Percentiles rank a stretch among this genome's conserved stretches.
These are phyloP conservation scores for Sphaerodactylus townsendi DNA, from an alignment of 2,113 vertebrate species.

Conservation along the genomic window DNA sequence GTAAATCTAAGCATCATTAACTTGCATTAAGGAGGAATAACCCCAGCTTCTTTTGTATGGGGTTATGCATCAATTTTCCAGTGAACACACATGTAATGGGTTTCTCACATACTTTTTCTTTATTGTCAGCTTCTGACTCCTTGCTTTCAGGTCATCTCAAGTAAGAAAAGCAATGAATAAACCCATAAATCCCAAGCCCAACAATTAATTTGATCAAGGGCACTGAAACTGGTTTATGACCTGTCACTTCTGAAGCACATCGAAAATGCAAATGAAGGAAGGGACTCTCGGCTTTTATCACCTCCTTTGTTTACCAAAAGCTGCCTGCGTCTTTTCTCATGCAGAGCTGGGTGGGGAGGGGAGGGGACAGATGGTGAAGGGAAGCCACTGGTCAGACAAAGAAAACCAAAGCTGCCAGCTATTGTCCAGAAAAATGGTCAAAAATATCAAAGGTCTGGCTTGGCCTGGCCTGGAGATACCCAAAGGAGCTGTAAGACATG, in stretches of 20 bases:
- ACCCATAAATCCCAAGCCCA: constrained; percentile 30
- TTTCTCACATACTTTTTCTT: neutral
- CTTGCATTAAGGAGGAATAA: neutral
- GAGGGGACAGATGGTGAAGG: constrained; percentile 20
- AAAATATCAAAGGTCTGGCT: constrained; percentile 8
- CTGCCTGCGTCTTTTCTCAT: constrained; percentile 34
- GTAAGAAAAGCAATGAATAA: constrained; percentile 47
- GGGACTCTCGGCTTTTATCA: constrained; percentile 43
- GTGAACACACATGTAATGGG: fast-evolving
- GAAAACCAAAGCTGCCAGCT: constrained; percentile 16
- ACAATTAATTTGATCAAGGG: constrained; percentile 37
- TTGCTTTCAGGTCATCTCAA: constrained; percentile 20
- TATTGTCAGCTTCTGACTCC: constrained; percentile 1
- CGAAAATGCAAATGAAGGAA: constrained; percentile 57
- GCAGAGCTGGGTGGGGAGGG: constrained; percentile 30
- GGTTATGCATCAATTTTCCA: constrained; percentile 11
- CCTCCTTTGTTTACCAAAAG: constrained; percentile 23
- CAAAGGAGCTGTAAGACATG: constrained; percentile 33
- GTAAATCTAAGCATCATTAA: neutral
- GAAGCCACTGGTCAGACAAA: constrained; percentile 16
- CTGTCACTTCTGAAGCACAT: constrained; percentile 27
- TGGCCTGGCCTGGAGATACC: constrained; percentile 3
- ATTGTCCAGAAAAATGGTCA: constrained; percentile 1
- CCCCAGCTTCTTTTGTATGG: neutral
- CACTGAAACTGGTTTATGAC: constrained; percentile 50